Conservation (phyloP, 1,140 invertebrate species). For the Drosophila nigromelanica region DNA sequence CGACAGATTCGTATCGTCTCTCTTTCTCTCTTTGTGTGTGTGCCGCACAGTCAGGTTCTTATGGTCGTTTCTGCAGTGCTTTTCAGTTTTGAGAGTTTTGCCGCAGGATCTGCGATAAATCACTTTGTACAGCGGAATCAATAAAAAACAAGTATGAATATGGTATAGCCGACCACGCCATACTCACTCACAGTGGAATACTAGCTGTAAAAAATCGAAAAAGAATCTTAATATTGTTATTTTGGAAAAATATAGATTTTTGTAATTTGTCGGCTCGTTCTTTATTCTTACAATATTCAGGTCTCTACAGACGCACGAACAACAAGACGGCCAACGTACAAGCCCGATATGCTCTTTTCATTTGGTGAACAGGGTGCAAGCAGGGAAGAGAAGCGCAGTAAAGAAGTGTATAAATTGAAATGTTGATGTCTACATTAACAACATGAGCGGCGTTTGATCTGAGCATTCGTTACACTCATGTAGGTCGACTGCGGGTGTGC, state of each 20-base stretch:
- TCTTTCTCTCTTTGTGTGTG: slow-evolving; percentile 17
- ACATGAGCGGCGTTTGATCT: slow-evolving; percentile 66
- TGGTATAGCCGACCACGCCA: neutral
- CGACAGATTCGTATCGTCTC: slow-evolving; percentile 67
- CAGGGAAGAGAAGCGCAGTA: slow-evolving; percentile 1
- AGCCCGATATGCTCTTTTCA: neutral
- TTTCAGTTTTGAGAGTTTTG: slow-evolving; percentile 43
- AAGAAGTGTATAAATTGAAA: slow-evolving; percentile 64
- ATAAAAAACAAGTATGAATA: slow-evolving; percentile 43
- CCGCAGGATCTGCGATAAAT: slow-evolving; percentile 82
- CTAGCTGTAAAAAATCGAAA: too few relatives aligned
- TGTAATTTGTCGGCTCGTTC: too few relatives aligned
- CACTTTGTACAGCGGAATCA: slow-evolving; percentile 70
- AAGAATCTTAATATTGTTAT: too few relatives aligned
- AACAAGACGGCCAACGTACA: too few relatives aligned
- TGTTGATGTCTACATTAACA: slow-evolving; percentile 73
- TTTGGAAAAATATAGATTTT: too few relatives aligned
- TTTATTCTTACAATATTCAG: too few relatives aligned
- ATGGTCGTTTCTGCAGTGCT: slow-evolving; percentile 21
- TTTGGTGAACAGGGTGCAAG: neutral
- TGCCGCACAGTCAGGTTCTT: slow-evolving; percentile 27
- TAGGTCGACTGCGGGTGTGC: slow-evolving; percentile 51
- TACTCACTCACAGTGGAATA: neutral
- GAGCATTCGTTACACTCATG: slow-evolving; percentile 70
- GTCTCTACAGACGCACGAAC: too few relatives aligned